A percentile compares a stretch with the other conserved stretches of the same genome.
phyloP scores from a whole-genome alignment of 2,888 invertebrate genomes.

The Cataglyphis cursor region DNA sequence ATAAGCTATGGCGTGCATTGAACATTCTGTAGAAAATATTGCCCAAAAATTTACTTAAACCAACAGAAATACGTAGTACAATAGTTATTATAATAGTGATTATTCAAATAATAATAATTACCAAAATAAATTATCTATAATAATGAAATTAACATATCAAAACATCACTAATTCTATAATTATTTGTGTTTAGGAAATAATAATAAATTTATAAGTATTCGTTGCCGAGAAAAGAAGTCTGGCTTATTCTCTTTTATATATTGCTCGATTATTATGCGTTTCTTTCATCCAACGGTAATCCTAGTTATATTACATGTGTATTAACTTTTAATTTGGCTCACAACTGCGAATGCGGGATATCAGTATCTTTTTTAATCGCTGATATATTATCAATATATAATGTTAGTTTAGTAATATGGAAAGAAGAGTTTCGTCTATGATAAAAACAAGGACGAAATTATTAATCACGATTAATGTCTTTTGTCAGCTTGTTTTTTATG shows the following conservation, averaged over 20 bases:
- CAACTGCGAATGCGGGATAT: slow-evolving; percentile 41
- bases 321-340: slow-evolving; percentile 44
- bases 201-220: slow-evolving; percentile 33
- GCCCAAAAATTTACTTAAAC: slow-evolving; percentile 39
- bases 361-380: slow-evolving; percentile 41
- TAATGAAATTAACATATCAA: slow-evolving; percentile 47
- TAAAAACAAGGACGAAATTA: slow-evolving; percentile 43
- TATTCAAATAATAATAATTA: slow-evolving; percentile 25
- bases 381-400: slow-evolving; percentile 35
- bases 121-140: slow-evolving; percentile 52
- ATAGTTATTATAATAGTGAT: slow-evolving; percentile 20
- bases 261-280: slow-evolving; percentile 42
- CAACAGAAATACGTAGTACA: slow-evolving; percentile 39
- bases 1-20: slow-evolving; percentile 55
- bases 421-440: slow-evolving; percentile 28
- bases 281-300: slow-evolving; percentile 19
- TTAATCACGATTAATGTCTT: slow-evolving; percentile 54
- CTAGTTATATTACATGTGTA: slow-evolving; percentile 28
- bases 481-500: slow-evolving; percentile 51
- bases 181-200: slow-evolving; percentile 35
- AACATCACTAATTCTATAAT: slow-evolving; percentile 31
- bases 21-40: slow-evolving; percentile 47
- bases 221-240: slow-evolving; percentile 38
- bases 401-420: slow-evolving; percentile 45
- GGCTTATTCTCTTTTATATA: slow-evolving; percentile 14